phyloP scores from a whole-genome alignment of 2,888 invertebrate species.

The Drosophila affinis region DNA sequence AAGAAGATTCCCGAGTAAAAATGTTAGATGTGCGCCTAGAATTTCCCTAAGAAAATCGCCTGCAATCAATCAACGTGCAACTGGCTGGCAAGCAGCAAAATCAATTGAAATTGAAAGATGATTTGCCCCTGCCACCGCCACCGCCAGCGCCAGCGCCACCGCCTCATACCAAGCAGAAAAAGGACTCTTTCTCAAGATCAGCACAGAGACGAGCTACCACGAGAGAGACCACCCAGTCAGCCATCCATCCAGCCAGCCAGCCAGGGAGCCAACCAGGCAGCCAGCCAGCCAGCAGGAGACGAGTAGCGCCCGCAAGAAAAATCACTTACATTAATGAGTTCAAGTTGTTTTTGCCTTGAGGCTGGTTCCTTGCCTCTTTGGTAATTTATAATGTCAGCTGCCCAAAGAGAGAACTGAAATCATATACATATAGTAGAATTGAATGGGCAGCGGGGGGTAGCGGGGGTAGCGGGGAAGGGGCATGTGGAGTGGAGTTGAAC shows the following conservation, averaged over 20 bases:
- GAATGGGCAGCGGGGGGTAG: constrained; percentile 2
- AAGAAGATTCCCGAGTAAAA: constrained; percentile 44
- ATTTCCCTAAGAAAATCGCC: constrained; percentile 72
- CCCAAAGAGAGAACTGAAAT: constrained; percentile 46
- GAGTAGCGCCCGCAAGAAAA: constrained; percentile 70
- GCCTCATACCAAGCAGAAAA: too few relatives aligned
- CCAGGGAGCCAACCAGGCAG: not conserved
- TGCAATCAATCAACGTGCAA: constrained; percentile 77
- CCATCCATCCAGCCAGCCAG: not conserved
- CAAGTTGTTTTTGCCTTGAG: constrained; percentile 75
- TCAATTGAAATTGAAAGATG: constrained; percentile 80
- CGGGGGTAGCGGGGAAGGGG: not conserved
- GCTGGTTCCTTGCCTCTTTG: constrained; percentile 55
- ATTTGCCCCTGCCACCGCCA: constrained; percentile 48
- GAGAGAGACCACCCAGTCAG: not conserved
- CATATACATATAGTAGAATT: not conserved
- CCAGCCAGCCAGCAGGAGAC: constrained; percentile 23
- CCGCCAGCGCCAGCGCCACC: not conserved
- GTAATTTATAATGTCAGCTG: constrained; percentile 80
- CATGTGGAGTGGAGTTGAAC: not conserved
- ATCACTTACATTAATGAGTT: constrained; percentile 79
- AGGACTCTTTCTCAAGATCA: constrained; percentile 13
- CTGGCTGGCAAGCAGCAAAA: constrained; percentile 66
- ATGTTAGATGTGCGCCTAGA: constrained; percentile 39
- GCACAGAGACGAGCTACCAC: too few relatives aligned